Percentiles rank a stretch among this genome's conserved stretches.
Evolutionary conservation across 2,888 invertebrate genomes (phyloP).

Genomic region (Tetranychus piercei): DNA sequence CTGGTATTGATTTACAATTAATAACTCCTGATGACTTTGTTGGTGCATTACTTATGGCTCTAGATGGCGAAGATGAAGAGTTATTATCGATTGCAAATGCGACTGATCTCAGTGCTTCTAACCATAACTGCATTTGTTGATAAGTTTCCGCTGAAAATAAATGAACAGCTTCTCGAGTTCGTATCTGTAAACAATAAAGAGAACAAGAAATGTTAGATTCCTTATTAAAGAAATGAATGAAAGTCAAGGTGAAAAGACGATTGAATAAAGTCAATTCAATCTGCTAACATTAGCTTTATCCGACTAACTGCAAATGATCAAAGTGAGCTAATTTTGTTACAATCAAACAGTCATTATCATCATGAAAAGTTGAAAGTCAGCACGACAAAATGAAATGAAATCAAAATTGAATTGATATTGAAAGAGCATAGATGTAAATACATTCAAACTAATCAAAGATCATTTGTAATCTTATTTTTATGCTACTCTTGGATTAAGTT

Average conservation of each 20-base stretch:
- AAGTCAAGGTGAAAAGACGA: too few relatives aligned
- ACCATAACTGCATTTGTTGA: slow-evolving; percentile 55
- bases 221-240: too few relatives aligned
- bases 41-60: neutral
- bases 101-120: slow-evolving; percentile 30
- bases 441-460: too few relatives aligned
- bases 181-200: slow-evolving; percentile 37
- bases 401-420: neutral
- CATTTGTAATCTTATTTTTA: too few relatives aligned
- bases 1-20: neutral
- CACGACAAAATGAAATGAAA: neutral
- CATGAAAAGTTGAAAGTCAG: neutral
- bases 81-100: slow-evolving; percentile 10
- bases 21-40: neutral
- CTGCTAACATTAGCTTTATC: too few relatives aligned
- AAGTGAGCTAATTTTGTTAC: too few relatives aligned
- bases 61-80: neutral
- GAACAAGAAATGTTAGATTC: too few relatives aligned
- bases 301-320: too few relatives aligned
- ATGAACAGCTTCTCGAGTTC: slow-evolving; percentile 48
- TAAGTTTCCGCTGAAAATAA: slow-evolving; percentile 49
- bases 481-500: too few relatives aligned
- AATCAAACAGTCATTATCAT: neutral
- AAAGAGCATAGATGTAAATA: neutral
- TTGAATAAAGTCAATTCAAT: too few relatives aligned